Evolutionary conservation across 2,888 invertebrate genomes (phyloP).

Genomic region (Arctia plantaginis): DNA sequence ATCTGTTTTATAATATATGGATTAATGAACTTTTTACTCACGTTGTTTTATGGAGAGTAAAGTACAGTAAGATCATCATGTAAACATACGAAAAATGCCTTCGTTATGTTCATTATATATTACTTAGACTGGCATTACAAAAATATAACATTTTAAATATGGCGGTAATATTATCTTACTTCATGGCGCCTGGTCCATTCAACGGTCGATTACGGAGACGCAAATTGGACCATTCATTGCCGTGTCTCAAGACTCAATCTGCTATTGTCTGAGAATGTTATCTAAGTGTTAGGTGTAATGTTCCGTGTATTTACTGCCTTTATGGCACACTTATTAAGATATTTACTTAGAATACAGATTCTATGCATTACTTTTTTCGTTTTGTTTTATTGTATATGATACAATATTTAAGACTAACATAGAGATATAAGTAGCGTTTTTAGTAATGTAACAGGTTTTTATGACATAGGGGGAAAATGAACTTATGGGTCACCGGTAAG

Average conservation of each 20-base stretch:
- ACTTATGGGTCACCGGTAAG: not conserved
- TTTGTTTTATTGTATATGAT: not conserved
- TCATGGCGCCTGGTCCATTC: constrained; percentile 79
- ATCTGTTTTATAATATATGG: too few species aligned
- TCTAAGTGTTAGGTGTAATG: constrained; percentile 62
- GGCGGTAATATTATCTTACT: constrained; percentile 71
- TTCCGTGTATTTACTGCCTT: constrained; percentile 49
- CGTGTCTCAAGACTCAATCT: constrained; percentile 49
- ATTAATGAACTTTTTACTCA: not conserved
- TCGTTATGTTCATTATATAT: not conserved
- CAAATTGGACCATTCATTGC: constrained; percentile 83
- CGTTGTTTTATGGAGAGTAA: too few species aligned
- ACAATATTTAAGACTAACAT: not conserved
- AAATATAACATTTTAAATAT: constrained; percentile 47
- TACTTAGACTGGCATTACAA: constrained; percentile 27
- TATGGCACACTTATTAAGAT: constrained; percentile 23
- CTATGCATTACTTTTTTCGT: not conserved
- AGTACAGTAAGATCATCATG: not conserved
- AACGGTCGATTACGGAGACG: constrained; percentile 79
- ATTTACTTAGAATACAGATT: not conserved
- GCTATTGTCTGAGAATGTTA: constrained; percentile 67
- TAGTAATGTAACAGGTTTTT: not conserved
- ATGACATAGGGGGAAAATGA: not conserved
- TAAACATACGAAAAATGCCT: not conserved
- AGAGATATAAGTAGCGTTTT: not conserved